These are phyloP conservation scores for Elephantulus edwardii DNA, from an alignment of 2,113 vertebrate genomes.

Conservation along the genomic window DNA sequence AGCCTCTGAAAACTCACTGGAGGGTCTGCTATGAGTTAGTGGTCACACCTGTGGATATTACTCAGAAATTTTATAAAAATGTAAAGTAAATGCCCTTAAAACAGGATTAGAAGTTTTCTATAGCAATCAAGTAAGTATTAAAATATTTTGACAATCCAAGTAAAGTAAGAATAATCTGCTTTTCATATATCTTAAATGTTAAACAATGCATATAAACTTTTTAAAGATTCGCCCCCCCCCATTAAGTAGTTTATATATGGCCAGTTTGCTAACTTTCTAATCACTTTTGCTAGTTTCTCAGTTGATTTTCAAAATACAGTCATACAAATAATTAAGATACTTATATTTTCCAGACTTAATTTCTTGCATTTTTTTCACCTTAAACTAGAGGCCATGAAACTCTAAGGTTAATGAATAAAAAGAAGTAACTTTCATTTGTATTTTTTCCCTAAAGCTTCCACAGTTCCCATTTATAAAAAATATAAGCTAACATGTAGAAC, in stretches of 20 bases:
- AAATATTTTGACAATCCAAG: slow-evolving; percentile 15
- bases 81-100: slow-evolving; percentile 13
- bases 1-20: too few species aligned
- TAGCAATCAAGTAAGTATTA: background rate
- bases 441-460: slow-evolving; percentile 33
- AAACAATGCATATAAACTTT: background rate
- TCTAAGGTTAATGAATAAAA: slow-evolving; percentile 33
- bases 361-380: background rate
- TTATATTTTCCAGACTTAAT: background rate
- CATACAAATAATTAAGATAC: background rate
- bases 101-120: background rate
- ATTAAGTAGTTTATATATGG: background rate
- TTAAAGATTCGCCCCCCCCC: background rate
- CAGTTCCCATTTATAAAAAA: background rate
- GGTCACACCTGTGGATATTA: background rate
- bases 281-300: background rate
- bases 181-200: background rate
- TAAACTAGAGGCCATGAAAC: background rate
- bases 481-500: background rate
- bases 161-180: background rate
- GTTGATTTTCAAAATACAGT: background rate
- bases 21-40: too few species aligned
- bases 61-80: slow-evolving; percentile 32
- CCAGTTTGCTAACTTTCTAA: background rate
- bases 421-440: background rate